Base-by-base conservation (phyloP, 2,113 vertebrate genomes). In the Anser cygnoides region DNA sequence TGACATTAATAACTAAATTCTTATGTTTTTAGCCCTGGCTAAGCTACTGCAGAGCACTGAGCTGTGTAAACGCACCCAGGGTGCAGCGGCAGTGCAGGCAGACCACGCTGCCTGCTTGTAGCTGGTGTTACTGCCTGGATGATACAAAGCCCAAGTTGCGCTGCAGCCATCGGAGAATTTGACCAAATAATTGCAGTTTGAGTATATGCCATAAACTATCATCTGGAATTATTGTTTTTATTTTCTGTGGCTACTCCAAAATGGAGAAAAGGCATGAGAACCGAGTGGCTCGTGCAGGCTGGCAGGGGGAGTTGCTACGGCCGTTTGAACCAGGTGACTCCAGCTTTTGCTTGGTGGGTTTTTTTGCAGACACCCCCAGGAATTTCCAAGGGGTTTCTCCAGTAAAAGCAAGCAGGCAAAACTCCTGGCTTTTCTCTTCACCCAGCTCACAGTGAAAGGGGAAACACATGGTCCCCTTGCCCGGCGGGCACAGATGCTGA, bases 241-340 rank as follows among this genome's bases (percentile, higher is more conserved):
- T 92, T 95, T 92, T 96, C 89, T 58, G 58, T 74, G 76, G 14
- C 92, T 94, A 92, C 74, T 74, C 62, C 76, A 87, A 94, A 94
- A 94, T 77, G 80, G 54, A 93, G 68, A 72, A 90, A 80, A 83
- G 74, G 68, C 85, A 52, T 83, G 61, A 86, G 93, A 84, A 74
- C 41, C 86, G 76, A 93, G 93, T 86, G 83, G 90, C 80, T 93
- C 88, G 52, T 15, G 33, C 68, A 82, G 85, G 87, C 59, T 94
- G 92, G 92, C 71, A 85, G 84, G 74, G 78, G 67, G 90, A 94
- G 87, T 57, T 93, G 93, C 55, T 88, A 8, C 86, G 85, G 67
- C 71, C 84, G 90, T 87, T 83, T 67, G 85, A 93, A 88, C 77
- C 52, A 78, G 90, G 96, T 89, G 73, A 92, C 71, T 93, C 87